Evolutionary conservation across 2,888 invertebrate species (phyloP).

Genomic region (Dasysyrphus tricinctus): DNA sequence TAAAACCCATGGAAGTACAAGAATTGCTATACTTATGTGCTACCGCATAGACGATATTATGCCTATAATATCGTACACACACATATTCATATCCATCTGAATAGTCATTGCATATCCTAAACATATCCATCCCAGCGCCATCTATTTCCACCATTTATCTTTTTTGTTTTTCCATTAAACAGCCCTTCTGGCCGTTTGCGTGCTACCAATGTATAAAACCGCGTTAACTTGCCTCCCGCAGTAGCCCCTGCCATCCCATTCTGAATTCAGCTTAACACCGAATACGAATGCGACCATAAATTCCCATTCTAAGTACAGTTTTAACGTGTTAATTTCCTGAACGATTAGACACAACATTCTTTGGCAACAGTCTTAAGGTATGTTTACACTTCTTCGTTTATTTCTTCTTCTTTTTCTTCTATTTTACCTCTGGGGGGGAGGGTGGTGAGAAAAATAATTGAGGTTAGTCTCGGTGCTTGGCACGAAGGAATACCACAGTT

Average conservation of each 20-base stretch:
- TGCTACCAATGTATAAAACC: slow-evolving; percentile 68
- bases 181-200: slow-evolving; percentile 60
- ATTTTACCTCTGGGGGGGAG: neutral
- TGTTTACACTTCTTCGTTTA: slow-evolving; percentile 72
- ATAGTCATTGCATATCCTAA: slow-evolving; percentile 68
- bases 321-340: slow-evolving; percentile 78
- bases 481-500: slow-evolving; percentile 52
- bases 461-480: slow-evolving; percentile 52
- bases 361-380: slow-evolving; percentile 69
- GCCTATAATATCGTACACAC: neutral
- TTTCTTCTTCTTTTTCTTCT: neutral
- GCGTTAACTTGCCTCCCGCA: slow-evolving; percentile 32
- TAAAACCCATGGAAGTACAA: slow-evolving; percentile 64
- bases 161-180: slow-evolving; percentile 32
- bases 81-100: slow-evolving; percentile 39
- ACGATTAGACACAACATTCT: slow-evolving; percentile 76
- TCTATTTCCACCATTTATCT: slow-evolving; percentile 64
- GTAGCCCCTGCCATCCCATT: neutral
- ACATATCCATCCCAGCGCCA: slow-evolving; percentile 64
- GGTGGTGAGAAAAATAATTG: slow-evolving; percentile 8
- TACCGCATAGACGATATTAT: slow-evolving; percentile 1
- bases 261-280: slow-evolving; percentile 25
- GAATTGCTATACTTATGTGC: slow-evolving; percentile 38
- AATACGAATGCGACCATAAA: slow-evolving; percentile 76
- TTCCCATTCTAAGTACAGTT: slow-evolving; percentile 76